These are phyloP conservation scores for Zaprionus taronus DNA, from an alignment of 1,140 invertebrate genomes.

Conservation along the genomic window DNA sequence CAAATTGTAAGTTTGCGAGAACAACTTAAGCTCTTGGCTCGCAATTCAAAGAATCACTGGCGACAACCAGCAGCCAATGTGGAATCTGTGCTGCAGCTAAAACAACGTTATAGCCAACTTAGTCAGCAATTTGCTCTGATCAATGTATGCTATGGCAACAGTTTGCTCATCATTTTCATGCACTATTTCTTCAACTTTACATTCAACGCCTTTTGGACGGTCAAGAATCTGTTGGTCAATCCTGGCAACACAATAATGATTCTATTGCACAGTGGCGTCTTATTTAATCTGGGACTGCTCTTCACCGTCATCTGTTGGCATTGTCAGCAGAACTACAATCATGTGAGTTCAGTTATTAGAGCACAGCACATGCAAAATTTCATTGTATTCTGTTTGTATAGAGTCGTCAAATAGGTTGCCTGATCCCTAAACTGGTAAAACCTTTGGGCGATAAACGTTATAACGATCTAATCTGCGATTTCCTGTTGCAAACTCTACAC, in stretches of 20 bases:
- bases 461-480: constrained; percentile 74
- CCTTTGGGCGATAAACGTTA: constrained; percentile 70
- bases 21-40: constrained; percentile 26
- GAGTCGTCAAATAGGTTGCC: constrained; percentile 75
- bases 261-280: constrained; percentile 11
- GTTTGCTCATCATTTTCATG: constrained; percentile 60
- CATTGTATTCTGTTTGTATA: constrained; percentile 1
- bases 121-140: constrained; percentile 31
- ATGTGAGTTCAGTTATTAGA: constrained; percentile 42
- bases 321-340: constrained; percentile 64
- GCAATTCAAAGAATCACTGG: constrained; percentile 14
- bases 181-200: constrained; percentile 58
- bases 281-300: constrained; percentile 46
- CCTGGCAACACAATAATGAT: neutral
- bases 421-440: constrained; percentile 68
- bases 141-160: constrained; percentile 54
- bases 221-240: constrained; percentile 28
- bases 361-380: neutral
- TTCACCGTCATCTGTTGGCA: constrained; percentile 64
- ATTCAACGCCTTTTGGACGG: constrained; percentile 64
- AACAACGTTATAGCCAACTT: constrained; percentile 47
- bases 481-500: constrained; percentile 73
- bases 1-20: constrained; percentile 7
- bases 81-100: constrained; percentile 18
- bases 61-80: constrained; percentile 2